phyloP scores from a whole-genome alignment of 2,888 invertebrate genomes.

The Argyresthia albistria region DNA sequence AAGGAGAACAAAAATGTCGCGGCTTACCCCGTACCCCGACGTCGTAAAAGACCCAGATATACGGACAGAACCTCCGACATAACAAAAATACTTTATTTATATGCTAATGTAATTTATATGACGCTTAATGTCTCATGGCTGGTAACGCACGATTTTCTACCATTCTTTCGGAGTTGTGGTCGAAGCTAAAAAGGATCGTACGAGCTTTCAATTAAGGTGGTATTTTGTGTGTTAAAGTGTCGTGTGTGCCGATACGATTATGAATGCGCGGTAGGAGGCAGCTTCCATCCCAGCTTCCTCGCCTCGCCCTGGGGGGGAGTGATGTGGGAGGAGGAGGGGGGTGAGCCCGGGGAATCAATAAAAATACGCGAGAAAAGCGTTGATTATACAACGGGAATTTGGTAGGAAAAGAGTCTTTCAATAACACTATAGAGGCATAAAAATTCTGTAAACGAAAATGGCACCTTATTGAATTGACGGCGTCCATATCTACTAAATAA shows the following conservation, averaged over 20 bases:
- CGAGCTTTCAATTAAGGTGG: constrained; percentile 32
- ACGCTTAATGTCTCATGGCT: constrained; percentile 69
- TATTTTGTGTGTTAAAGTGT: constrained; percentile 5
- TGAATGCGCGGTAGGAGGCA: constrained; percentile 71
- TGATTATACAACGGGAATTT: constrained; percentile 67
- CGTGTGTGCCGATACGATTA: constrained; percentile 59
- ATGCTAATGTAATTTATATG: constrained; percentile 73
- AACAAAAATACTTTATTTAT: constrained; percentile 73
- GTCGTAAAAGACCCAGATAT: constrained; percentile 62
- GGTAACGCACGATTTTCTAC: constrained; percentile 69
- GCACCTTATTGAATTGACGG: background rate
- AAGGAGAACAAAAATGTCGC: constrained; percentile 65
- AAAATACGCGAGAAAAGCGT: constrained; percentile 70
- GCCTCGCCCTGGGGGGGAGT: constrained; percentile 1
- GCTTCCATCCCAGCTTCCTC: constrained; percentile 61
- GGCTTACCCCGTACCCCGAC: constrained; percentile 46
- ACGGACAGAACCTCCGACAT: constrained; percentile 40
- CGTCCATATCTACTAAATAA: too few relatives aligned
- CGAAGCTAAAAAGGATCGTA: constrained; percentile 31
- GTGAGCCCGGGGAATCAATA: constrained; percentile 60
- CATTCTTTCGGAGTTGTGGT: constrained; percentile 36
- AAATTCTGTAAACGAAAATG: background rate
- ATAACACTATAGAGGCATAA: constrained; percentile 26
- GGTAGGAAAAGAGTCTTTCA: constrained; percentile 50
- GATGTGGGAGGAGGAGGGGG: constrained; percentile 28